These are phyloP conservation scores for Pachliopta kotzebuea DNA, from an alignment of 2,888 invertebrate species.

Conservation along the genomic window DNA sequence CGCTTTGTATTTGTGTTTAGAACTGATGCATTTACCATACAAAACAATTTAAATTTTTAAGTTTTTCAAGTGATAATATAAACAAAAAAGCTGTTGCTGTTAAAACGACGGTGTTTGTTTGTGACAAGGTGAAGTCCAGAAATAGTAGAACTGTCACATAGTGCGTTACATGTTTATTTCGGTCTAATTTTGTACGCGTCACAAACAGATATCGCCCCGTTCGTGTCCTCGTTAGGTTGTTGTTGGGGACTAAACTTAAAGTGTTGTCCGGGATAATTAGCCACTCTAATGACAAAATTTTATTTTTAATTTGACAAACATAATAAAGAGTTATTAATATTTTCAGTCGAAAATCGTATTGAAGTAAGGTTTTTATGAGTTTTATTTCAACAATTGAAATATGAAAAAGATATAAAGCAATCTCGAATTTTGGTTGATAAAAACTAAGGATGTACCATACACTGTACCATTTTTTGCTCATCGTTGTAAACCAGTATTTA, in stretches of 20 bases:
- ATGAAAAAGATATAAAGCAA: no score
- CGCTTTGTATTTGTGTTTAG: not conserved
- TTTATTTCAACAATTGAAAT: no score
- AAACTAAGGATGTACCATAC: no score
- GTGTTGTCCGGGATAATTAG: not conserved
- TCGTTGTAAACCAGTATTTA: no score
- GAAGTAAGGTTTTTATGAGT: no score
- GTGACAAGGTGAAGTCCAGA: conserved; percentile 14
- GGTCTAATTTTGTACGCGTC: conserved; percentile 15
- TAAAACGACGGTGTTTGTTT: not conserved
- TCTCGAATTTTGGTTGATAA: no score
- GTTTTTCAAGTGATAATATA: no score
- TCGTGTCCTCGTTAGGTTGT: not conserved
- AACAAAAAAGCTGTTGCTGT: not conserved
- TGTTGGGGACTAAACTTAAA: not conserved
- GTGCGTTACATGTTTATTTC: conserved; percentile 15
- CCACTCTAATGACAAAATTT: not conserved
- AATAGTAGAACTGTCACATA: conserved; percentile 22
- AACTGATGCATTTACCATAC: no score
- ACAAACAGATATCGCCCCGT: conserved; percentile 4
- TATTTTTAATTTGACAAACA: not conserved
- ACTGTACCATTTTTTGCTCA: no score
- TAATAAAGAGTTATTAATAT: no score
- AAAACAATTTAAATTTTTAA: no score
- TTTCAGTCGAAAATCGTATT: no score